Base-by-base conservation (phyloP, 2,888 invertebrate species). In the Steinernema scapterisci region DNA sequence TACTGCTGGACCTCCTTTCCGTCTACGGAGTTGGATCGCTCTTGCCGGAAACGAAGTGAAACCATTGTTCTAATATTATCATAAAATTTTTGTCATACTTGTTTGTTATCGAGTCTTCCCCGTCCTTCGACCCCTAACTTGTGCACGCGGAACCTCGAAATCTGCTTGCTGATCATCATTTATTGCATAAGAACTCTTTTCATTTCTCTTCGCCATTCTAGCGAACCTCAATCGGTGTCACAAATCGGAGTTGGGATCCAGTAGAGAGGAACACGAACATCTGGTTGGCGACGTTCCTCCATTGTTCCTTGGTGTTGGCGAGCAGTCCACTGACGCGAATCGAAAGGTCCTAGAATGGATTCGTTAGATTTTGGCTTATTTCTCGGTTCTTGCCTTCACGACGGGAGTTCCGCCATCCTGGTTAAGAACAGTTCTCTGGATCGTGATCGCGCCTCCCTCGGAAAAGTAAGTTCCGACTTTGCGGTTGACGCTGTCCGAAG, bases 271-370 rank as follows among this genome's bases (percentile, higher is more conserved):
- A 27, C 31, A 63, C 31, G 31, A 63, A 63, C 16, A 63, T 23
- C 38, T 63, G 63, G 31, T 31, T 31, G 31, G 63, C 63, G 31
- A 63, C 31, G 63, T 63, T 63, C 31, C 27, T 63, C 63, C 63
- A 63, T 31, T 31, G 63, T 1, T 21, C 16, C 27, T 27, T 31
- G 11, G 21, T 25, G 7, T 9, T 11, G 63, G 31, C 25, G 16
- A 63, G 63, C 3, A 63, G 38, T 6, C 63, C 63, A 1, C 16
- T 31, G 25, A 63, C 63, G 31, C 63, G 63, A 31, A 63, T 27
- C 16, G 27, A 16, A 16, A 63, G 27, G 11, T 52, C 21, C 52
- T 48, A 16, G 13, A 48, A 48, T 19, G n/a, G 13, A 48, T 19
- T 19, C 48, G 45, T 44, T 19, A 16, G 48, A 16, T 3, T 3